Base-by-base conservation (phyloP, 2,888 invertebrate genomes). In the Acronicta psi region DNA sequence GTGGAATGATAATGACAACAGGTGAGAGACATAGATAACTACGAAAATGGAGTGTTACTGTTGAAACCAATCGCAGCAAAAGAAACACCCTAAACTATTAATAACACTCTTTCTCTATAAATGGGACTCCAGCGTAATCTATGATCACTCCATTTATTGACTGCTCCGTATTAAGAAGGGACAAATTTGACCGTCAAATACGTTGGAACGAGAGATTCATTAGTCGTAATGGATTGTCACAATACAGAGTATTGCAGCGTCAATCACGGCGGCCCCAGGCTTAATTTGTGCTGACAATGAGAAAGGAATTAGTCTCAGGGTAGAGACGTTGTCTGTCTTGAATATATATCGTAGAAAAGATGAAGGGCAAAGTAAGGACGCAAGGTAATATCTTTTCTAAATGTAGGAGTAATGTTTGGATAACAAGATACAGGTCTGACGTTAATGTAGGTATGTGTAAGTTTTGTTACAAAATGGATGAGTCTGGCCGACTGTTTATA, bases 201-300 rank as follows among this genome's bases (percentile, higher is more conserved):
- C 73, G 58, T 73, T 65, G 54, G 63, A 69, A 59, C 55, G 70
- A 70, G 70, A 75, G 59, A 77, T 82, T 85, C 85, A 86, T 86
- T 85, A 85, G 76, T 65, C 69, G 77, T 82, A 85, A 86, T 86
- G 83, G 84, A 83, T 82, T 84, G 85, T 84, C 83, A 80, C 83
- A 75, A 74, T 76, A 71, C 69, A 47, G 67, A 73, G 75, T 75
- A 75, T 75, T 78, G 75, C 77, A 75, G 79, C 84, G 85, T 82
- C 83, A 82, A 84, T 85, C 84, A 84, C 61, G 64, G 61, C 64
- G 63, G 73, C 59, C 72, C 59, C 75, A 73, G 72, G 73, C 77
- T 72, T 83, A 75, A 82, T 84, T 84, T 81, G 72, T 75, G 73
- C 71, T 72, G 75, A 81, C 79, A 83, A 84, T 83, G 77, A 79